Evolutionary conservation across 2,113 vertebrate genomes (phyloP).

Genomic region (Calidris pygmaea): DNA sequence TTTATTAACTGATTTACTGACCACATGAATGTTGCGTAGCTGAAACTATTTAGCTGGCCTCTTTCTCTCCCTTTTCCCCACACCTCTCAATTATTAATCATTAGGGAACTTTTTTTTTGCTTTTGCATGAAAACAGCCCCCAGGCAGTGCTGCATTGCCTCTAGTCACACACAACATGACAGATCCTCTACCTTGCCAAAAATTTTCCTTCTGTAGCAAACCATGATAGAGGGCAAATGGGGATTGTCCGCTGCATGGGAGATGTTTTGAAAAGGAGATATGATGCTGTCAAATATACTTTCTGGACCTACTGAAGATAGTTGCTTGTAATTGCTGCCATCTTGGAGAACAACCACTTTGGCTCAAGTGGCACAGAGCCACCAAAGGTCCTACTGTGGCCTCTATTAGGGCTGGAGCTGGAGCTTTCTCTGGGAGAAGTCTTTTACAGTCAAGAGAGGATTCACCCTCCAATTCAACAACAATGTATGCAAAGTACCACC

Average conservation of each 20-base stretch:
- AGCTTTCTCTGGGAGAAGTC: not conserved
- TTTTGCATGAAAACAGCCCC: not conserved
- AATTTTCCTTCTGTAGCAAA: not conserved
- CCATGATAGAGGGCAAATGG: not conserved
- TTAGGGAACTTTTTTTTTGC: not conserved
- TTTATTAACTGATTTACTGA: constrained; percentile 70
- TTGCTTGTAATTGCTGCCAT: not conserved
- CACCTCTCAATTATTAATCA: constrained; percentile 9
- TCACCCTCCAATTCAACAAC: not conserved
- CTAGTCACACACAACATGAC: not conserved
- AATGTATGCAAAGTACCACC: not conserved
- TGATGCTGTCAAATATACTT: not conserved
- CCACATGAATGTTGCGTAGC: constrained; percentile 40
- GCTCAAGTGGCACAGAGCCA: not conserved
- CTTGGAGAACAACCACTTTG: not conserved
- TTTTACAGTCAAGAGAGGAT: not conserved
- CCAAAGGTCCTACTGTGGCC: not conserved
- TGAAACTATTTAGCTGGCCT: constrained; percentile 31
- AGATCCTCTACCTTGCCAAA: not conserved
- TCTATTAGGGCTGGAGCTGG: not conserved
- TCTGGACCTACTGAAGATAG: not conserved
- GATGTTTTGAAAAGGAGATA: not conserved
- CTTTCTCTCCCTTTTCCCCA: constrained; percentile 12
- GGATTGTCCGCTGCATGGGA: not conserved
- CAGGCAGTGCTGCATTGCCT: not conserved